Evolutionary conservation across 1,140 invertebrate species (phyloP).

Genomic region (Liolophura sinensis): DNA sequence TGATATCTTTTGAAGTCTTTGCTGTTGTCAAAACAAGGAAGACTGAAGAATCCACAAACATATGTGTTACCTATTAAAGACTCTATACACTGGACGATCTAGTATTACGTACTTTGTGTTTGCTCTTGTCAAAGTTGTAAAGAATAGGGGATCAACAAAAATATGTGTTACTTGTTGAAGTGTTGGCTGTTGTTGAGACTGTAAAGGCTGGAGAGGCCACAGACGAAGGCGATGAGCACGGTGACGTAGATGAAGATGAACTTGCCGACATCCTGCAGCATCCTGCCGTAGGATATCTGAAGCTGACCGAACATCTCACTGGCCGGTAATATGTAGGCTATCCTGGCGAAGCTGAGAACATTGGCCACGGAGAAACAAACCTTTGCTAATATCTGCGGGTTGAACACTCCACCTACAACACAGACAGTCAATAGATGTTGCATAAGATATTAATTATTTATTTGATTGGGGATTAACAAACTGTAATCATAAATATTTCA

Average conservation of each 20-base stretch:
- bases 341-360: constrained; percentile 38
- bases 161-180: constrained; percentile 63
- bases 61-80: constrained; percentile 63
- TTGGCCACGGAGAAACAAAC: constrained; percentile 41
- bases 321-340: constrained; percentile 42
- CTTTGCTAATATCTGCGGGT: constrained; percentile 31
- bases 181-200: constrained; percentile 28
- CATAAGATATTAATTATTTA: too few species aligned
- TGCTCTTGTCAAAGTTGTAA: constrained; percentile 31
- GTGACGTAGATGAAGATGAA: constrained; percentile 92
- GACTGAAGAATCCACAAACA: constrained; percentile 71
- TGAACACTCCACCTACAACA: not conserved
- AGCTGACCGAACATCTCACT: constrained; percentile 43
- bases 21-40: constrained; percentile 33
- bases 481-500: too few species aligned
- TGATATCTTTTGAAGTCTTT: constrained; percentile 23
- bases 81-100: constrained; percentile 62
- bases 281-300: constrained; percentile 85
- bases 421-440: too few species aligned
- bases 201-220: constrained; percentile 65
- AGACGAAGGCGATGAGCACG: constrained; percentile 87
- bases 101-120: constrained; percentile 72
- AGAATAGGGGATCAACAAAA: constrained; percentile 71
- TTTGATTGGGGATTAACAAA: too few species aligned
- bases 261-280: constrained; percentile 92